A percentile compares a stretch with the other conserved stretches of the same genome.
Evolutionary conservation across 2,797 vertebrate species (phyloP).

Genomic region (Sternotherus odoratus): DNA sequence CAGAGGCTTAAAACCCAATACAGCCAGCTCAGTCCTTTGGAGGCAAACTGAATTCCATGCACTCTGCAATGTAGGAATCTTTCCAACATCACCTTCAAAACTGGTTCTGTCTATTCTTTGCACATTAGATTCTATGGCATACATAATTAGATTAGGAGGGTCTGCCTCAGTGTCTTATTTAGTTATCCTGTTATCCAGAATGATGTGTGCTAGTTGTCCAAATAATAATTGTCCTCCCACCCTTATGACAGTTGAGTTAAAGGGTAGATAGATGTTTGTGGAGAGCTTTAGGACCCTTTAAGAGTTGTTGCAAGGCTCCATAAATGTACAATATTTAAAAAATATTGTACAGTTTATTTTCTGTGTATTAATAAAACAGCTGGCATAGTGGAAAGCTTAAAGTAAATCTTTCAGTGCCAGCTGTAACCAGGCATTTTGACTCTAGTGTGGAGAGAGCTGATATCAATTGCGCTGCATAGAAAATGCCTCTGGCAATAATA

Average conservation of each 20-base stretch:
- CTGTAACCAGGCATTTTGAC: neutral
- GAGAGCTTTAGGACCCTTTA: neutral
- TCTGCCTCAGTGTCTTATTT: neutral
- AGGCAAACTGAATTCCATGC: neutral
- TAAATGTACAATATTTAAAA: neutral
- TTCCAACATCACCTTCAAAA: neutral
- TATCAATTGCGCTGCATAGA: neutral
- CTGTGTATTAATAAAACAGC: neutral
- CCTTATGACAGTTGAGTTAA: neutral
- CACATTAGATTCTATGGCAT: neutral
- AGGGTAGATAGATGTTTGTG: neutral
- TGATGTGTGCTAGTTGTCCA: neutral
- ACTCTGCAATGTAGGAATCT: neutral
- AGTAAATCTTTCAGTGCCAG: neutral
- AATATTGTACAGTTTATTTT: rapidly evolving
- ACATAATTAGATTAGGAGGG: neutral
- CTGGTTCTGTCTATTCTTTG: neutral
- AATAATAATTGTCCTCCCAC: neutral
- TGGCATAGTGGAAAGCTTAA: neutral
- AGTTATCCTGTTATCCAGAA: neutral
- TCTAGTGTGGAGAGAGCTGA: neutral
- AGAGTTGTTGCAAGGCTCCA: neutral
- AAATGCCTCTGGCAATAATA: neutral
- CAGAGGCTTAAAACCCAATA: neutral
- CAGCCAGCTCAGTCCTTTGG: neutral